phyloP scores from a whole-genome alignment of 2,113 vertebrate species.

The Pterocles burchelli region DNA sequence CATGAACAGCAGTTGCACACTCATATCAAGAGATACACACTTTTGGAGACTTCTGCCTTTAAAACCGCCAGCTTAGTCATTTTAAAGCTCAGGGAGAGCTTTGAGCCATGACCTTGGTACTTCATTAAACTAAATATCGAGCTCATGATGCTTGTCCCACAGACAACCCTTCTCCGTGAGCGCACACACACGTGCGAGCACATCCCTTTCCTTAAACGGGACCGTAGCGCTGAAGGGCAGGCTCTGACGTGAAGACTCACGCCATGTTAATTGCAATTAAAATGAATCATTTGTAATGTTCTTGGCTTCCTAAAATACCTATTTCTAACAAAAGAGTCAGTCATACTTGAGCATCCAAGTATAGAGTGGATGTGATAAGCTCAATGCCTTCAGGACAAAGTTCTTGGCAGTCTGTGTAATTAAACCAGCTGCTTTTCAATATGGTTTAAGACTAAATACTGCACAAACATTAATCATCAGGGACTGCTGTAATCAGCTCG shows the following conservation, averaged over 20 bases:
- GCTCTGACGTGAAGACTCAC: neutral
- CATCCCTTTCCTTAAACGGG: neutral
- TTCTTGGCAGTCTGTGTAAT: slow-evolving; percentile 20
- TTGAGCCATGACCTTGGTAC: neutral
- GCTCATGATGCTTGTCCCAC: neutral
- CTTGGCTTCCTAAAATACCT: slow-evolving; percentile 34
- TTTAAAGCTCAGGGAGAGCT: neutral
- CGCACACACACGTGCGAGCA: neutral
- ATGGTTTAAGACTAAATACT: slow-evolving; percentile 51
- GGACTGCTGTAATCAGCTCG: slow-evolving; percentile 22
- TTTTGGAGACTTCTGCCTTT: neutral
- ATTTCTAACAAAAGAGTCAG: slow-evolving; percentile 31
- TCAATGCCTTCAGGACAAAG: slow-evolving; percentile 52
- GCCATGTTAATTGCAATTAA: neutral
- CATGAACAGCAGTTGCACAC: neutral
- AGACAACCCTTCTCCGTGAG: neutral
- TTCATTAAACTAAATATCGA: neutral
- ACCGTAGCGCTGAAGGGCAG: neutral
- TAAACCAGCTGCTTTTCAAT: slow-evolving; percentile 62
- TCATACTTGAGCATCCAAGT: slow-evolving; percentile 14
- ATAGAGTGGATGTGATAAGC: slow-evolving; percentile 49
- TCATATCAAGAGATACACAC: neutral
- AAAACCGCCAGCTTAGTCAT: neutral
- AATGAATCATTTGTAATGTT: neutral
- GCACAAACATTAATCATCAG: slow-evolving; percentile 53